Conservation (phyloP, 2,797 vertebrate genomes). For the Lophius americanus region DNA sequence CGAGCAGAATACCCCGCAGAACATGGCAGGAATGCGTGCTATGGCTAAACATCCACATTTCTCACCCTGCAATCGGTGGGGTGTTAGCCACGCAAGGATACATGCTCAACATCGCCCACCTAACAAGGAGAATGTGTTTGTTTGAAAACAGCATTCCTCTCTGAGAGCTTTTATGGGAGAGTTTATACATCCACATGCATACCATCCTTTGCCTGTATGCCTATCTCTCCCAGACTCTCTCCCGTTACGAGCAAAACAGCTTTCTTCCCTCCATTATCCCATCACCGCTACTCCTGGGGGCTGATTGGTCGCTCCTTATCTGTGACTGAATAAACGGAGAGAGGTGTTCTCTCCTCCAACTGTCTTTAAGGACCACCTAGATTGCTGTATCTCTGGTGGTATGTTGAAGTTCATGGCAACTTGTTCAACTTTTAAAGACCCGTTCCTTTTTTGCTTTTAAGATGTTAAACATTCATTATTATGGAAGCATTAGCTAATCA, state of each 20-base stretch:
- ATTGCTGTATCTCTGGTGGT: constrained; percentile 24
- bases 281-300: constrained; percentile 21
- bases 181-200: constrained; percentile 62
- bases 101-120: constrained; percentile 57
- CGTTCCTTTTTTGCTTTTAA: constrained; percentile 7
- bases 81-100: constrained; percentile 44
- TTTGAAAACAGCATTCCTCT: constrained; percentile 79
- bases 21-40: constrained; percentile 71
- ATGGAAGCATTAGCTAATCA: not conserved
- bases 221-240: constrained; percentile 43
- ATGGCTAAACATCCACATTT: constrained; percentile 75
- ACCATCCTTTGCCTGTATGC: constrained; percentile 46
- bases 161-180: constrained; percentile 74
- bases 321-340: constrained; percentile 53
- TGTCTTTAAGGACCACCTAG: constrained; percentile 65
- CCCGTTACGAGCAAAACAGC: constrained; percentile 26
- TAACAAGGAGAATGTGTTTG: constrained; percentile 73
- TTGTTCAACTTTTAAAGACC: constrained; percentile 40
- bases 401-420: constrained; percentile 32
- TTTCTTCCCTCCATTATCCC: constrained; percentile 32
- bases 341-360: constrained; percentile 47
- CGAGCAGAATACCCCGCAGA: constrained; percentile 43
- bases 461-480: constrained; percentile 2
- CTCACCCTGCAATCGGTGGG: constrained; percentile 47
- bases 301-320: constrained; percentile 61